Evolutionary conservation across 2,888 invertebrate species (phyloP).

Genomic region (Galerucella calmariensis): DNA sequence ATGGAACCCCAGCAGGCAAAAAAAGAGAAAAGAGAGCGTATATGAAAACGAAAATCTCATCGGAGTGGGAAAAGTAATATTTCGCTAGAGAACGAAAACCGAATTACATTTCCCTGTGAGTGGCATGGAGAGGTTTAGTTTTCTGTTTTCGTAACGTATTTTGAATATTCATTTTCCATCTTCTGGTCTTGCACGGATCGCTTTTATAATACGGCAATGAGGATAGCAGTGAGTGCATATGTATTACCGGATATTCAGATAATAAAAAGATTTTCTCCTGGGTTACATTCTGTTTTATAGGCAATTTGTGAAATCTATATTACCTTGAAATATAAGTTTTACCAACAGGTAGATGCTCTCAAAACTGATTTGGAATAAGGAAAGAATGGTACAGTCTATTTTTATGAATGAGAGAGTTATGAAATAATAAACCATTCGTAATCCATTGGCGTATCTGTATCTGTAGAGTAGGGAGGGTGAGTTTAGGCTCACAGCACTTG

Average conservation of each 20-base stretch:
- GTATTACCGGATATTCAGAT: not conserved
- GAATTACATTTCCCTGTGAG: constrained; percentile 21
- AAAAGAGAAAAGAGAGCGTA: constrained; percentile 16
- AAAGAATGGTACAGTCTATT: too few species aligned
- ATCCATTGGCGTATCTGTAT: too few species aligned
- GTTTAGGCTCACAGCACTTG: too few species aligned
- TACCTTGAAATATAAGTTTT: not conserved
- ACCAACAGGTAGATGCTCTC: too few species aligned
- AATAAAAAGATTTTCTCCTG: not conserved
- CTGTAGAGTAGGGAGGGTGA: too few species aligned
- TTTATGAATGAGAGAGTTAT: too few species aligned
- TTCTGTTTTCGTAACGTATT: constrained; percentile 23
- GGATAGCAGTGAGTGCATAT: constrained; percentile 7
- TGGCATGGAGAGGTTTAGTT: constrained; percentile 25
- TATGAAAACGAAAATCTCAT: constrained; percentile 29
- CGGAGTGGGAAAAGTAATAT: constrained; percentile 22
- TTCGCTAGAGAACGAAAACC: constrained; percentile 25
- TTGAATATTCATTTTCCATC: constrained; percentile 32
- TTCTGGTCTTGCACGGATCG: constrained; percentile 9
- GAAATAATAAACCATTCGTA: too few species aligned
- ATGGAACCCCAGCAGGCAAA: constrained; percentile 24
- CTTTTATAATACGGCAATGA: constrained; percentile 14
- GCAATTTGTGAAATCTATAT: not conserved
- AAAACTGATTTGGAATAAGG: too few species aligned
- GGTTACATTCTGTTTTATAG: not conserved